Percentiles rank a stretch among this genome's conserved stretches.
Conservation (phyloP, 2,888 invertebrate genomes). For the Acholoe squamosa region DNA sequence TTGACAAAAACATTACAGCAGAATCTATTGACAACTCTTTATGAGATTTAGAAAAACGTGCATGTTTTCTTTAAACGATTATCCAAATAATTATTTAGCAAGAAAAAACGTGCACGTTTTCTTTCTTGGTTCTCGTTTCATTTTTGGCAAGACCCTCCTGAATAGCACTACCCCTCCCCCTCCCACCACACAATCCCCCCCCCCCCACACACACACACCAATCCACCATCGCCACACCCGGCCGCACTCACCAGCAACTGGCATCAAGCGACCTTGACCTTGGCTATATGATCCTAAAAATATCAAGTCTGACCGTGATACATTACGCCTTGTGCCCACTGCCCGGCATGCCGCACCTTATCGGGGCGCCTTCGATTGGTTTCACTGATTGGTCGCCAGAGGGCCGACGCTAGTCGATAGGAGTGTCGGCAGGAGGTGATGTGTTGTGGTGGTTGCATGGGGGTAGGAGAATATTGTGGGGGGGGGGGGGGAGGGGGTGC, state of each 20-base stretch:
- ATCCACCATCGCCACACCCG: neutral
- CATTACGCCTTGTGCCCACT: neutral
- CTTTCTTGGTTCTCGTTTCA: too few relatives aligned
- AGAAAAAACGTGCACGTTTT: too few relatives aligned
- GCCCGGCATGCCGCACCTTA: neutral
- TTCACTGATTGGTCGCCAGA: slow-evolving; percentile 25
- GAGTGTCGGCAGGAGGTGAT: neutral
- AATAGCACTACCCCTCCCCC: neutral
- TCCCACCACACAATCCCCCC: neutral
- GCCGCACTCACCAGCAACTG: neutral
- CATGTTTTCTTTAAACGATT: too few relatives aligned
- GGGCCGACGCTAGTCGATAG: slow-evolving; percentile 30
- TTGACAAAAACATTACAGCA: too few relatives aligned
- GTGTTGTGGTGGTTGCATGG: neutral
- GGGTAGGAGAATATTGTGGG: neutral
- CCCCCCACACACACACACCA: neutral
- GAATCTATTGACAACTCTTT: too few relatives aligned
- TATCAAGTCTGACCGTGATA: slow-evolving; percentile 7
- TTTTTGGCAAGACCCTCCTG: too few relatives aligned
- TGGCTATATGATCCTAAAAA: slow-evolving; percentile 35
- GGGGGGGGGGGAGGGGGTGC: neutral
- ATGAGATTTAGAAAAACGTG: too few relatives aligned
- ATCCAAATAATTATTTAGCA: too few relatives aligned
- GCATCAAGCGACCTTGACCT: slow-evolving; percentile 41
- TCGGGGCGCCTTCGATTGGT: slow-evolving; percentile 40